Evolutionary conservation across 2,797 vertebrate genomes (phyloP), one percentile per base, ranked within the genome.

Genomic region (Gymnoscopelus braueri): DNA sequence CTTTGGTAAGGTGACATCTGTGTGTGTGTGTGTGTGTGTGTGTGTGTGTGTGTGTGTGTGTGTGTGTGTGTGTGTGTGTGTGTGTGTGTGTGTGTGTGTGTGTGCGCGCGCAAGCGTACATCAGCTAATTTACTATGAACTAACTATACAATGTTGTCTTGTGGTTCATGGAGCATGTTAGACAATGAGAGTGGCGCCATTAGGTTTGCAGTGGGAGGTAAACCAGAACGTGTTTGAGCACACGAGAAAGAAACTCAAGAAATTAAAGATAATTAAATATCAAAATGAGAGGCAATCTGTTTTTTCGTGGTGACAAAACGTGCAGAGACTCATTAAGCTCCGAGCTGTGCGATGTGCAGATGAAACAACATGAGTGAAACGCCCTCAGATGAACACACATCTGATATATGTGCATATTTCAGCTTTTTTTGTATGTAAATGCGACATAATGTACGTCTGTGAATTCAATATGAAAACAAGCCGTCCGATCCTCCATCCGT

Each of bases 161-260:
- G 68, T 24, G 55, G 61, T 68, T 77, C 54, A 11, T 63, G 32
- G 39, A 29, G 63, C 14, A 71, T 60, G 70, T 77, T 75, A 67
- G 10, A 63, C 80, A 58, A 57, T 39, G 61, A 62, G 19, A 39
- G 71, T 56, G 19, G 19, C 56, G 60, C 72, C 65, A 63, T 49
- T 14, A n/a, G 66, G 63, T 51, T 49, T 78, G 52, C 69, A 65
- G 77, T 80, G 81, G 78, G 80, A 85, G 67, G 48, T 69, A 59
- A 51, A 78, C 61, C 51, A 81, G 64, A 80, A 55, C 55, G 39
- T 80, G 75, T 84, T 78, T 82, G 74, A 63, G 73, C 48, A 60
- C 53, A 55, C 35, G 44, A 29, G 56, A 24, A n/a, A 14, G 4
- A 19, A 23, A 26, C 62, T 58, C 69, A 26, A 6, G 35, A 69